Evolutionary conservation across 2,797 vertebrate genomes (phyloP), one percentile per base, ranked within the genome.

Genomic region (Characodon lateralis): DNA sequence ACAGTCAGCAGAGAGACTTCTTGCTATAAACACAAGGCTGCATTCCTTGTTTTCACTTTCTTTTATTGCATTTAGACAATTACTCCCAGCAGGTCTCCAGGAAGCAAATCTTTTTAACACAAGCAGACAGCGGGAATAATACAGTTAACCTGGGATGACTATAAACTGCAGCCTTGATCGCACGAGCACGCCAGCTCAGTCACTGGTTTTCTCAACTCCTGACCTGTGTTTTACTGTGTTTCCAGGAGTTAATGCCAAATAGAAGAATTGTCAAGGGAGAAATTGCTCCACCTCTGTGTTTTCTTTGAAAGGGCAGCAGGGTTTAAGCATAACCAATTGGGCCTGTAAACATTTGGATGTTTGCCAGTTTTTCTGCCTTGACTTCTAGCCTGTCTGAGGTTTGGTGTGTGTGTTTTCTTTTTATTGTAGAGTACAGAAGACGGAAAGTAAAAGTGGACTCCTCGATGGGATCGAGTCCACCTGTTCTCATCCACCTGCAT

Each of bases 121-220:
- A 91, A 91, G 75, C 77, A 90, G 89, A 94, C 91, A 90, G 90
- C 86, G 78, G 88, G 86, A 92, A 93, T 91, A 92, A 91, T 90
- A 89, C 82, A 79, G 87, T 92, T 88, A 88, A 92, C 88, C 90
- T 86, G 70, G 77, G 84, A 89, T 82, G 85, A 86, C 88, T 89
- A 71, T 78, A 91, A 89, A 87, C 88, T 81, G 81, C 86, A 80
- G 89, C 75, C 63, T 78, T 8, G 69, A 68, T 86, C 84, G 46
- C 73, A 76, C 20, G 82, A 88, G 69, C 86, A 83, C 74, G 84
- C 86, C 85, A 66, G 78, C 79, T 82, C 79, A 58, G 87, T 83
- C 87, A 88, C 83, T 84, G 82, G 85, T 79, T 92, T 89, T 88
- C 89, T 90, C 89, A 82, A 83, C 88, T 81, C 80, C 80, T 91